Percentiles rank a stretch among this genome's conserved stretches.
Conservation (phyloP, 2,113 vertebrate genomes). For the Melanerpes formicivorus region DNA sequence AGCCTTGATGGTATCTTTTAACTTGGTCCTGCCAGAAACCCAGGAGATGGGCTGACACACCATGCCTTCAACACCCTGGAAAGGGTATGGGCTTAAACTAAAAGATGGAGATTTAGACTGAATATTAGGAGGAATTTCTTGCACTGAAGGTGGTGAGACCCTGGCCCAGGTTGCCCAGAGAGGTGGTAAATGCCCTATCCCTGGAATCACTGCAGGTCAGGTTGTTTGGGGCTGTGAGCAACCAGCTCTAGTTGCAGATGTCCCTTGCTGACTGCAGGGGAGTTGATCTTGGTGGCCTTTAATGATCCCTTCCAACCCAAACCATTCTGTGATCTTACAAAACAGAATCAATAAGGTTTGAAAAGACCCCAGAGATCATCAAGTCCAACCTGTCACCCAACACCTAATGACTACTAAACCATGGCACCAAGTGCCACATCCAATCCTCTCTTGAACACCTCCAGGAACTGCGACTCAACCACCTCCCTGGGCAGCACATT, state of each 20-base stretch:
- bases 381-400: too few species aligned
- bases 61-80: accelerated
- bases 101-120: neutral
- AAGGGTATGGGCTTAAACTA: neutral
- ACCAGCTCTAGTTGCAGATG: neutral
- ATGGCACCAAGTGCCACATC: too few species aligned
- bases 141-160: neutral
- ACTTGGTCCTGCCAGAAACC: neutral
- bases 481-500: too few species aligned
- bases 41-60: accelerated
- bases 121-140: neutral
- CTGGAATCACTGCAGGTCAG: neutral
- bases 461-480: too few species aligned
- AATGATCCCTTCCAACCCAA: too few species aligned
- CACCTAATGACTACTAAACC: too few species aligned
- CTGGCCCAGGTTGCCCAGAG: neutral
- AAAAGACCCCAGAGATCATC: too few species aligned
- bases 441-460: too few species aligned
- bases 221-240: neutral
- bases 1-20: neutral
- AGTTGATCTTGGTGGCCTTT: neutral
- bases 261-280: neutral
- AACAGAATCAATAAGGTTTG: too few species aligned
- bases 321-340: neutral
- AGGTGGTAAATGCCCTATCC: neutral